phyloP scores from a whole-genome alignment of 2,888 invertebrate species.

The Andrena bucephala region DNA sequence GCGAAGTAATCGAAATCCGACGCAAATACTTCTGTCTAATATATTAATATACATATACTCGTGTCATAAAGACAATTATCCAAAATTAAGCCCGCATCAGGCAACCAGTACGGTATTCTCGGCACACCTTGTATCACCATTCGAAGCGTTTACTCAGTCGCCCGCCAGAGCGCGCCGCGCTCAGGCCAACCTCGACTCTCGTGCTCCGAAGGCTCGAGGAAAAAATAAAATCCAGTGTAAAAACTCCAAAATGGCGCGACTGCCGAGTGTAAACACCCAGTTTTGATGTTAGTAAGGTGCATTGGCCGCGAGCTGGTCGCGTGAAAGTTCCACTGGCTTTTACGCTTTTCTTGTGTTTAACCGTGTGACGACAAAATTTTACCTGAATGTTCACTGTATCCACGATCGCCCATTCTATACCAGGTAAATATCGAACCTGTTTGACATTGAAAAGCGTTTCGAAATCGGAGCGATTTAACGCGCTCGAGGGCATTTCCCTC shows the following conservation, averaged over 20 bases:
- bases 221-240: slow-evolving; percentile 76
- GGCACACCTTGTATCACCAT: not conserved
- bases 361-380: slow-evolving; percentile 73
- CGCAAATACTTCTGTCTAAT: not conserved
- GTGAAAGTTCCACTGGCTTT: slow-evolving; percentile 34
- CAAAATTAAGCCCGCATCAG: not conserved
- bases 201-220: slow-evolving; percentile 50
- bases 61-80: not conserved
- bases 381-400: slow-evolving; percentile 85
- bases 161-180: slow-evolving; percentile 38
- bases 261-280: slow-evolving; percentile 82
- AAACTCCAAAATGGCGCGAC: slow-evolving; percentile 84
- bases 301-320: slow-evolving; percentile 50
- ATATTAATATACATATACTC: not conserved
- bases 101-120: not conserved
- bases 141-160: slow-evolving; percentile 9
- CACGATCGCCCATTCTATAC: slow-evolving; percentile 84
- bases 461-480: slow-evolving; percentile 17
- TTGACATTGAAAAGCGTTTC: slow-evolving; percentile 63
- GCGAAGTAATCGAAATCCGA: not conserved
- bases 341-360: slow-evolving; percentile 69
- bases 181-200: slow-evolving; percentile 43
- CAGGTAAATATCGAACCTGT: slow-evolving; percentile 78
- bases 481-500: not conserved
- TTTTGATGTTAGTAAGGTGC: slow-evolving; percentile 74